phyloP scores from a whole-genome alignment of 2,797 vertebrate species.

The Euphonia xanthogaster region DNA sequence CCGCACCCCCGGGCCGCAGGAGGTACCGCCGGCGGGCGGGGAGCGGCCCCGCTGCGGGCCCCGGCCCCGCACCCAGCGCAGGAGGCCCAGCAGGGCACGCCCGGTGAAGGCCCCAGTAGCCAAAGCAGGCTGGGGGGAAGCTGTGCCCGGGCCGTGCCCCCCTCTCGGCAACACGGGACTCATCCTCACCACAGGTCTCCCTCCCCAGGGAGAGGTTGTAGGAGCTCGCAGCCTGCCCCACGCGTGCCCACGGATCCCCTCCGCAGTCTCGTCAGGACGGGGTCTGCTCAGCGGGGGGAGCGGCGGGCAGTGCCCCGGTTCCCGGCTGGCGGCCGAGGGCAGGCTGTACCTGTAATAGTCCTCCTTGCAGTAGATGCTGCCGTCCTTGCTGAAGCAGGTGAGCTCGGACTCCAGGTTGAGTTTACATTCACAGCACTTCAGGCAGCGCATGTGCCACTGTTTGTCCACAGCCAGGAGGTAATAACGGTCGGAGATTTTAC shows the following conservation, averaged over 20 bases:
- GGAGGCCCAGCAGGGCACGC: background rate
- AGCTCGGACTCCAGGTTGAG: constrained; percentile 98
- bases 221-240: background rate
- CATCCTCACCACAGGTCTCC: background rate
- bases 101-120: background rate
- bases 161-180: background rate
- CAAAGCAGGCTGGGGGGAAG: too few species aligned
- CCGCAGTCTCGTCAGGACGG: background rate
- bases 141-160: background rate
- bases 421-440: constrained; percentile 97
- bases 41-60: background rate
- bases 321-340: background rate
- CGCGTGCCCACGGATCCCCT: background rate
- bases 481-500: constrained; percentile 96
- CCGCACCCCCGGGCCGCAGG: background rate
- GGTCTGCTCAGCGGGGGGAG: background rate
- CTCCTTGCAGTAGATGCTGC: constrained; percentile 99
- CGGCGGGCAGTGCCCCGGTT: background rate
- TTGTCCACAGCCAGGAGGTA: constrained; percentile 99
- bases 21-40: background rate
- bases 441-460: constrained; percentile 99
- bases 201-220: background rate
- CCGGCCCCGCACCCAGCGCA: background rate
- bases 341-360: constrained; percentile 94
- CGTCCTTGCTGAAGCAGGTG: constrained; percentile 99